Conservation (phyloP, 1,140 invertebrate species). For the Cydia splendana region DNA sequence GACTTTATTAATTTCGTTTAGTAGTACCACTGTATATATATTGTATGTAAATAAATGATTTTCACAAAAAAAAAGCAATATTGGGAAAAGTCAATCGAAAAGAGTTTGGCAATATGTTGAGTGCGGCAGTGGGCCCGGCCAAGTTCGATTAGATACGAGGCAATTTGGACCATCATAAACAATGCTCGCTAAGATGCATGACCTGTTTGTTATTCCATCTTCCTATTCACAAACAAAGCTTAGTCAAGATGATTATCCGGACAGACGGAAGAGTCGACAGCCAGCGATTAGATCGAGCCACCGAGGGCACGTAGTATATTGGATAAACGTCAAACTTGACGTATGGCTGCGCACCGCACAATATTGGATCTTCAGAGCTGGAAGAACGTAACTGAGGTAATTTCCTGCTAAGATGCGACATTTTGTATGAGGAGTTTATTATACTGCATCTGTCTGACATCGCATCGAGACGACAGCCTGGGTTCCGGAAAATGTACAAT, state of each 20-base stretch:
- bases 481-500: background rate
- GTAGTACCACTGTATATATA: too few species aligned
- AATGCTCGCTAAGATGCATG: background rate
- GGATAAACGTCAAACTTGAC: constrained; percentile 72
- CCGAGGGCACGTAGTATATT: constrained; percentile 66
- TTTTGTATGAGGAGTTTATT: background rate
- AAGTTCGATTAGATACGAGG: background rate
- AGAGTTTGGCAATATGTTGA: background rate
- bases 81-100: too few species aligned
- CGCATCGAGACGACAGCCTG: background rate
- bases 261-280: constrained; percentile 39
- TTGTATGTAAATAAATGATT: too few species aligned
- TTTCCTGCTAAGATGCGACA: background rate
- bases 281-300: constrained; percentile 61
- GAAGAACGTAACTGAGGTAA: background rate
- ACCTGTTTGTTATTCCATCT: constrained; percentile 4
- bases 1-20: too few species aligned
- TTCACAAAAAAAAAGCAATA: too few species aligned
- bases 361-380: constrained; percentile 33
- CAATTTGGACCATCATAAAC: background rate
- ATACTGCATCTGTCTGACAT: background rate
- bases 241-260: constrained; percentile 7
- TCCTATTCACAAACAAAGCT: constrained; percentile 5
- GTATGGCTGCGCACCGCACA: constrained; percentile 51
- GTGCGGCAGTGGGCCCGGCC: background rate